Percentiles rank a stretch among this genome's conserved stretches.
Conservation (phyloP, 2,113 vertebrate species). For the Falcunculus frontatus region DNA sequence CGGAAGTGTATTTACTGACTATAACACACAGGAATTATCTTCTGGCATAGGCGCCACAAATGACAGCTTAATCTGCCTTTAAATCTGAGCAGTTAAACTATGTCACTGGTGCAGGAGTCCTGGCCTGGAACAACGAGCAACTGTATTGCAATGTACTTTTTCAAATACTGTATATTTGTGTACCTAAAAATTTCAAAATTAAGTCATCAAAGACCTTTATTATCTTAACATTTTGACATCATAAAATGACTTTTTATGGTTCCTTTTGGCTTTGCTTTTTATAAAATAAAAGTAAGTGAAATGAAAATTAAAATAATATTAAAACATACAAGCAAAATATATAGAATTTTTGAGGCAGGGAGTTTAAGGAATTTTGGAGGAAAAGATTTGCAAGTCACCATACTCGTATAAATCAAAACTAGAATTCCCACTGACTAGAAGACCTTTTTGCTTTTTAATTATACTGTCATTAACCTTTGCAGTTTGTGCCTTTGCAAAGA, state of each 20-base stretch:
- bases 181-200: not conserved
- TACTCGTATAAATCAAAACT: not conserved
- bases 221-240: not conserved
- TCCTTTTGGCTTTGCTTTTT: not conserved
- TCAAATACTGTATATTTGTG: not conserved
- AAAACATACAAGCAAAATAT: not conserved
- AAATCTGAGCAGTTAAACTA: not conserved
- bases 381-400: not conserved
- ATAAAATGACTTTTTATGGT: not conserved
- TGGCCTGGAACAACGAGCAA: not conserved
- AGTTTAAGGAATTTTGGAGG: not conserved
- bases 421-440: not conserved
- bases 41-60: not conserved
- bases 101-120: not conserved
- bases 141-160: not conserved
- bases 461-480: not conserved
- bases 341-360: fast-evolving
- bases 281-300: not conserved
- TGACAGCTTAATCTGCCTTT: not conserved
- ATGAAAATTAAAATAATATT: not conserved
- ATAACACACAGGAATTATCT: not conserved
- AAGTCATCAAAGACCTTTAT: not conserved
- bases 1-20: not conserved
- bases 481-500: not conserved
- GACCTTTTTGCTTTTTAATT: not conserved